Evolutionary conservation across 1,140 invertebrate species (phyloP).

Genomic region (Megalonaias nervosa): DNA sequence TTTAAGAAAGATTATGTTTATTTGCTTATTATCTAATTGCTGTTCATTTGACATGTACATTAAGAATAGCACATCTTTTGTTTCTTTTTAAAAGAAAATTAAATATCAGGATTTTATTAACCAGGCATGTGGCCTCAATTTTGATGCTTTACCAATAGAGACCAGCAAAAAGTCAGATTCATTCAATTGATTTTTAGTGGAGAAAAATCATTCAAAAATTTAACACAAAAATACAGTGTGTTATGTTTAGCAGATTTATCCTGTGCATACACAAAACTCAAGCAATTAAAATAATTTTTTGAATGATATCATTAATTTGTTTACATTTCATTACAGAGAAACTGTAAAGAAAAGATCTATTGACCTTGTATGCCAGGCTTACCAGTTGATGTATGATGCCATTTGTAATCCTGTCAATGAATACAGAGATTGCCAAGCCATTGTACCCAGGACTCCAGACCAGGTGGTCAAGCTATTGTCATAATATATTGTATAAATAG

Average conservation of each 20-base stretch:
- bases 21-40: too few relatives aligned
- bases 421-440: conserved; percentile 81
- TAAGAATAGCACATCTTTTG: too few relatives aligned
- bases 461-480: conserved; percentile 78
- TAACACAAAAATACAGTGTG: not conserved
- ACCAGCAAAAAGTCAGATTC: too few relatives aligned
- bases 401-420: conserved; percentile 83
- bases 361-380: conserved; percentile 90
- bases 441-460: conserved; percentile 84
- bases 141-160: too few relatives aligned
- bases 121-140: too few relatives aligned
- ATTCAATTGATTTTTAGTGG: too few relatives aligned
- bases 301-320: not conserved
- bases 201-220: not conserved
- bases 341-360: conserved; percentile 85
- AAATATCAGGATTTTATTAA: too few relatives aligned
- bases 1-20: too few relatives aligned
- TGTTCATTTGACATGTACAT: too few relatives aligned
- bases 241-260: not conserved
- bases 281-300: not conserved
- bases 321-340: conserved; percentile 73
- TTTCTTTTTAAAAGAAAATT: too few relatives aligned
- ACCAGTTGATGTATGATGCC: conserved; percentile 87
- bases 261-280: not conserved
- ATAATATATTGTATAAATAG: too few relatives aligned